Conservation (phyloP, 2,797 vertebrate genomes). For the Eospalax fontanierii region DNA sequence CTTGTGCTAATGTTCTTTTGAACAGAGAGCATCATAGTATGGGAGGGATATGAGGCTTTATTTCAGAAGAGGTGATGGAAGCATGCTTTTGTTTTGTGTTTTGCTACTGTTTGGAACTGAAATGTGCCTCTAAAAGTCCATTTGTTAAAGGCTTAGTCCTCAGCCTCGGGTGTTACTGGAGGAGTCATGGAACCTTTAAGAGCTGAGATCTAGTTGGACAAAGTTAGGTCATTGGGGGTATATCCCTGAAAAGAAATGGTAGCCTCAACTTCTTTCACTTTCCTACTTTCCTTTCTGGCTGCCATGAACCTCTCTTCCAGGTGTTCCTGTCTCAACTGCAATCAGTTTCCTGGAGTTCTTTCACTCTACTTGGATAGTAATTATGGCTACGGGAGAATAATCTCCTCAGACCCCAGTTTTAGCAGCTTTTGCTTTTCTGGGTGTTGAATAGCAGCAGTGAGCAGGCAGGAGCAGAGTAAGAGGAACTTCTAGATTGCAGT, state of each 20-base stretch:
- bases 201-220: neutral
- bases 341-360: neutral
- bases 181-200: neutral
- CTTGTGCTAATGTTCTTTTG: neutral
- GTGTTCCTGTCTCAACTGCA: no score
- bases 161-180: neutral
- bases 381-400: neutral
- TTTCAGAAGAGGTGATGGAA: slow-evolving; percentile 2
- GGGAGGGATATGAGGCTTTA: neutral
- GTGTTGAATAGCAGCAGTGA: neutral
- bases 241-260: neutral
- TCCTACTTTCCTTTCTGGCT: neutral
- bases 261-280: no score
- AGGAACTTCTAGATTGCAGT: no score
- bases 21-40: neutral
- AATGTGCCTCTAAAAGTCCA: neutral
- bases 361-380: neutral
- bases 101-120: neutral
- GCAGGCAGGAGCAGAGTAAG: no score
- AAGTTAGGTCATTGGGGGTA: neutral
- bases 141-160: neutral
- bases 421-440: no score
- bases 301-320: neutral
- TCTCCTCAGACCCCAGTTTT: neutral
- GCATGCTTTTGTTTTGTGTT: neutral